Percentiles rank a stretch among this genome's conserved stretches.
Conservation (phyloP, 2,888 invertebrate genomes). For the Drosophila anomalata region DNA sequence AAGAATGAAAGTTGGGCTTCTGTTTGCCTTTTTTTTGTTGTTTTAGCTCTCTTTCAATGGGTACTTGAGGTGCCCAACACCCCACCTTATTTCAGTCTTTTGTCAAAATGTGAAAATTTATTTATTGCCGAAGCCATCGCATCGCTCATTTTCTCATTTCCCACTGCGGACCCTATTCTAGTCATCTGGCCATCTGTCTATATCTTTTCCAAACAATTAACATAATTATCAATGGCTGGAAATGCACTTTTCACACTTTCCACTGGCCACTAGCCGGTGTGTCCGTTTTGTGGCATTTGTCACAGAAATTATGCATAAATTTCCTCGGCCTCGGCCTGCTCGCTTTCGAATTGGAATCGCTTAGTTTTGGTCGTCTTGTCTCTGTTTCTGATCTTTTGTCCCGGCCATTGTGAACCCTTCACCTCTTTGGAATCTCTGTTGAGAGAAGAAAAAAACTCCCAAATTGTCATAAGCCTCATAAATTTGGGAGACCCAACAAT, state of each 20-base stretch:
- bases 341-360: slow-evolving; percentile 72
- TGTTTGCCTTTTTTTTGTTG: background rate
- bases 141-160: slow-evolving; percentile 15
- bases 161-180: slow-evolving; percentile 1
- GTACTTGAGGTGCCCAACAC: background rate
- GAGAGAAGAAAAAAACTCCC: slow-evolving; percentile 21
- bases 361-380: slow-evolving; percentile 49
- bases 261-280: slow-evolving; percentile 13
- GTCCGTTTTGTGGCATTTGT: slow-evolving; percentile 58
- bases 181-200: background rate
- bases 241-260: slow-evolving; percentile 60
- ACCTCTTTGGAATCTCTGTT: slow-evolving; percentile 36
- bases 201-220: slow-evolving; percentile 57
- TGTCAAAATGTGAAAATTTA: slow-evolving; percentile 29
- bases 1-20: slow-evolving; percentile 69
- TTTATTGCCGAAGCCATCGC: slow-evolving; percentile 22
- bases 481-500: slow-evolving; percentile 55
- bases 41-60: background rate
- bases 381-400: slow-evolving; percentile 45
- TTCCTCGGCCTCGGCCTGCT: slow-evolving; percentile 45
- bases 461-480: slow-evolving; percentile 42
- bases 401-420: slow-evolving; percentile 53
- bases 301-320: slow-evolving; percentile 75
- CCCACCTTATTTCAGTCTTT: slow-evolving; percentile 3
- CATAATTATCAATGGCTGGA: slow-evolving; percentile 73